Base-by-base conservation (phyloP, 2,113 vertebrate genomes). In the Corythornis madagascariensis region DNA sequence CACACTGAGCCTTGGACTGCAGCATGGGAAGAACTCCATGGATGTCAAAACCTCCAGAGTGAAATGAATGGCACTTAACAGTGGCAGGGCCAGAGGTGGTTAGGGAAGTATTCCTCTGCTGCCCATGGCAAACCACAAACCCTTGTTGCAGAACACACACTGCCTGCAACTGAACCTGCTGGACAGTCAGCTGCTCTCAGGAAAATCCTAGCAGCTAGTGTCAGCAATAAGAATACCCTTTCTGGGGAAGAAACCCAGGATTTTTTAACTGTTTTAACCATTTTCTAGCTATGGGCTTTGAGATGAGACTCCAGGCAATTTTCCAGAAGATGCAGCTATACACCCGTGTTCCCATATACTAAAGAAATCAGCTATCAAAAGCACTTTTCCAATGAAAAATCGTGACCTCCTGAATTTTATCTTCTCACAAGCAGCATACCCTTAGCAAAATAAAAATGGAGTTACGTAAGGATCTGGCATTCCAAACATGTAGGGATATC, bases 381-480 rank as follows among this genome's bases (percentile, higher is more conserved):
- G 7, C 50, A 52, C 50, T 52, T 52, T 26, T 52, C 50, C 25
- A 26, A 13, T 26, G 50, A 13, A 52, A 25, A 52, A 26, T 52
- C 26, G 10, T 52, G 25, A 52, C 81, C n/a, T 70, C 24, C 60
- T 33, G 19, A 43, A 59, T 55, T 60, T 63, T 63, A 29, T 6
- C 6, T 26, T 85, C 78, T 55, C 31, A 86, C 47, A 91, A 75
- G 53, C 31, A 85, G 42, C 70, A 79, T 13, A 86, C 78, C 6
- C 66, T 59, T 63, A 66, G 45, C 50, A 89, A 94, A 95, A 77
- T 20, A 81, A 91, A 95, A 84, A 50, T 12, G 35, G 38, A 40
- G n/a, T 80, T 84, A 90, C 19, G 15, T 86, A 88, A 76, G 87
- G 67, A 89, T 33, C 40, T 82, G 61, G 61, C 0, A 0, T 43